Evolutionary conservation across 1,140 invertebrate species (phyloP).

Genomic region (Archivesica marissinica): DNA sequence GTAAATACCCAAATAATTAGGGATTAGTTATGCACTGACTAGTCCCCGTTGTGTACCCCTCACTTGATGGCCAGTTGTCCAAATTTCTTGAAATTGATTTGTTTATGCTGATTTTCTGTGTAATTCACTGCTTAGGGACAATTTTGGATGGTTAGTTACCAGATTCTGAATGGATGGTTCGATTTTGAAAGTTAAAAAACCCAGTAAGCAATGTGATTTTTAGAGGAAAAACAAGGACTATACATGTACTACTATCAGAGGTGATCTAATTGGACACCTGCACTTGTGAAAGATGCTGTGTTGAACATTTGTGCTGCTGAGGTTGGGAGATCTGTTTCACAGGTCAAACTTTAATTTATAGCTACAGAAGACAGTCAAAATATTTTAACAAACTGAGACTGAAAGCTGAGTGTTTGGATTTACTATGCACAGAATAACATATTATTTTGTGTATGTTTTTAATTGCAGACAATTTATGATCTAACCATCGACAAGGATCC

Average conservation of each 20-base stretch:
- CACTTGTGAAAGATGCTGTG: conserved; percentile 22
- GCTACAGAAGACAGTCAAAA: background rate
- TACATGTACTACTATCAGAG: no score
- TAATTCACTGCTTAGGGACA: conserved; percentile 26
- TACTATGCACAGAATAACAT: background rate
- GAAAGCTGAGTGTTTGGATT: background rate
- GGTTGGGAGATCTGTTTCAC: conserved; percentile 14
- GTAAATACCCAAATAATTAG: conserved; percentile 52
- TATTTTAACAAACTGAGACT: no score
- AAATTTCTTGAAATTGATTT: conserved; percentile 61
- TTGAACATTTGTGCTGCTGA: conserved; percentile 22
- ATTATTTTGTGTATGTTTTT: background rate
- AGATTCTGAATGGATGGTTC: background rate
- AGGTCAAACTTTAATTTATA: background rate
- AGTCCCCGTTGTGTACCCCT: conserved; percentile 37
- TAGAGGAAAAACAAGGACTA: no score
- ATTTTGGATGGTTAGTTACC: conserved; percentile 22
- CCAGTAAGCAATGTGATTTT: no score
- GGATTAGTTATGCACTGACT: conserved; percentile 5
- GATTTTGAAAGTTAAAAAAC: no score
- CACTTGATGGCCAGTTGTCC: conserved; percentile 58
- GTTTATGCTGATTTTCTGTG: conserved; percentile 57
- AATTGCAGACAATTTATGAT: background rate
- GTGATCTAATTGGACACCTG: conserved; percentile 6
- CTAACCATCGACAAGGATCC: no score